Conservation (phyloP, 2,113 vertebrate genomes). For the Cottus gobio region DNA sequence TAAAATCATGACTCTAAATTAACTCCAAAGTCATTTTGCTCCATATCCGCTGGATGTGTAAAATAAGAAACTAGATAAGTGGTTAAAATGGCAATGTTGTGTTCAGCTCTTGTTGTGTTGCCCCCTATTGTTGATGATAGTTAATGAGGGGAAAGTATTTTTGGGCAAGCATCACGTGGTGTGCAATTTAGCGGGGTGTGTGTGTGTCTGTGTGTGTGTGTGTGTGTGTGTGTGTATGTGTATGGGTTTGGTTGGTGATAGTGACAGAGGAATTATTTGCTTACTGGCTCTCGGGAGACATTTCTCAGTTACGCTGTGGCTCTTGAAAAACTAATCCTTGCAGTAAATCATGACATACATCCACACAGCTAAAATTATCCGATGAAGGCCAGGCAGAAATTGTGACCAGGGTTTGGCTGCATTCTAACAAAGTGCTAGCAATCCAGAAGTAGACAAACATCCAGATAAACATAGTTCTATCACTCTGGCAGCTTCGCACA, state of each 20-base stretch:
- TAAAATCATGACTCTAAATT: neutral
- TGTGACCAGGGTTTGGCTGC: conserved; percentile 72
- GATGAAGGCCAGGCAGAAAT: conserved; percentile 73
- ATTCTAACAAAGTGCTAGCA: conserved; percentile 65
- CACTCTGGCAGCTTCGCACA: conserved; percentile 68
- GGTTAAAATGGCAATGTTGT: neutral
- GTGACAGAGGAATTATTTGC: conserved; percentile 73
- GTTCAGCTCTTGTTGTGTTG: neutral
- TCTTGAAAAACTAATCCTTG: conserved; percentile 78
- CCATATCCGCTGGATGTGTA: neutral
- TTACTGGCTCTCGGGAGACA: conserved; percentile 64
- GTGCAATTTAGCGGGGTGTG: conserved; percentile 37
- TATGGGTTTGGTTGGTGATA: conserved; percentile 44
- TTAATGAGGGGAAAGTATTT: neutral
- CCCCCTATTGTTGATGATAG: neutral
- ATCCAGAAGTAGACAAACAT: conserved; percentile 73
- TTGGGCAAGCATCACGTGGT: neutral
- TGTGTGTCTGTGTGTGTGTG: too few species aligned
- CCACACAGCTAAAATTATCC: conserved; percentile 75
- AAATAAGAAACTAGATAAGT: neutral
- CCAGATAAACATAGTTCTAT: conserved; percentile 71
- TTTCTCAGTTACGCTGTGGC: conserved; percentile 71
- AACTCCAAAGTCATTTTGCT: neutral
- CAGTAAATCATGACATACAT: conserved; percentile 78
- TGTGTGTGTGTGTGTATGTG: too few species aligned